phyloP scores from a whole-genome alignment of 2,797 vertebrate species.

The Sylvia borin region DNA sequence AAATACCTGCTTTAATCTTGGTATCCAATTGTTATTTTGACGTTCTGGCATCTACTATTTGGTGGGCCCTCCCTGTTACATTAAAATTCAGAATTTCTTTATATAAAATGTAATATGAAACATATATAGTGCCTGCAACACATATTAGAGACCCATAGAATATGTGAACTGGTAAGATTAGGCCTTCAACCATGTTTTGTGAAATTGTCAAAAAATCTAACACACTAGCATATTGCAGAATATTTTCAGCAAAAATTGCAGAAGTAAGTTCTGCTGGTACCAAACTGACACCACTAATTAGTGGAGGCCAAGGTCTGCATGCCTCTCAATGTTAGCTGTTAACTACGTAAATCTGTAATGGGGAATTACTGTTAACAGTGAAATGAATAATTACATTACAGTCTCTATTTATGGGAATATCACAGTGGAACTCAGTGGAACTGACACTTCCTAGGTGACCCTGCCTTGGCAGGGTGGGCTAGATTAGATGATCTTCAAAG shows the following conservation, averaged over 20 bases:
- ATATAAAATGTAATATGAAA: neutral
- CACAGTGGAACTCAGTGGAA: conserved; percentile 25
- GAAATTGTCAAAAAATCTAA: neutral
- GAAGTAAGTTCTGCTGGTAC: neutral
- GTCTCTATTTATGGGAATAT: conserved; percentile 22
- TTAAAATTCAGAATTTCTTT: neutral
- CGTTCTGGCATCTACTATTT: neutral
- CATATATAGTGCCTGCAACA: neutral
- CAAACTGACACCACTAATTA: neutral
- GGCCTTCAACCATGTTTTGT: neutral
- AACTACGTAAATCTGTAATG: neutral
- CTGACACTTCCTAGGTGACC: neutral
- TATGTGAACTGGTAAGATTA: rapidly evolving
- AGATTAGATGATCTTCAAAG: neutral
- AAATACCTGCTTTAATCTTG: neutral
- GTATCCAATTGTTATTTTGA: neutral
- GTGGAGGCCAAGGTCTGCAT: neutral
- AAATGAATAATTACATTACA: neutral
- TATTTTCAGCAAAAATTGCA: neutral
- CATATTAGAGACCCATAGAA: neutral
- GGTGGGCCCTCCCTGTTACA: neutral
- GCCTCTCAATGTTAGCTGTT: neutral
- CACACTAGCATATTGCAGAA: neutral
- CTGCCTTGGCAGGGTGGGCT: neutral
- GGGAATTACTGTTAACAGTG: neutral